Evolutionary conservation across 2,797 vertebrate genomes (phyloP).

Genomic region (Meda fulgida): DNA sequence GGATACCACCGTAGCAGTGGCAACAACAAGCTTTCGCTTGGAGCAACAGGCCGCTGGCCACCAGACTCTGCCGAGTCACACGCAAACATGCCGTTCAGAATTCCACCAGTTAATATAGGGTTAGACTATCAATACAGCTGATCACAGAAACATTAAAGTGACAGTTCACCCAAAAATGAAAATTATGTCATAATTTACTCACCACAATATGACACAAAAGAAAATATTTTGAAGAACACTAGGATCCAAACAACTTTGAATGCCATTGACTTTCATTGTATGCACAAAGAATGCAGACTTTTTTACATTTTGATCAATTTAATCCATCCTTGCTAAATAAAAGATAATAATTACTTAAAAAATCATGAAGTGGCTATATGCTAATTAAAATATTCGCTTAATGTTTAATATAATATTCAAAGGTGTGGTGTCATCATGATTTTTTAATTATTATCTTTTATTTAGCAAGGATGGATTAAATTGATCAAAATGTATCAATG

Average conservation of each 20-base stretch:
- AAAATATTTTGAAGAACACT: neutral
- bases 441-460: neutral
- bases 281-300: neutral
- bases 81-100: neutral
- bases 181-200: neutral
- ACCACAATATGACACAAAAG: neutral
- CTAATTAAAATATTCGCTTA: neutral
- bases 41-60: neutral
- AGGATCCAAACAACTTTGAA: neutral
- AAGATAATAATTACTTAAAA: too few relatives aligned
- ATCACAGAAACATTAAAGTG: slow-evolving; percentile 1
- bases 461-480: neutral
- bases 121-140: neutral
- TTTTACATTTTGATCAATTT: too few relatives aligned
- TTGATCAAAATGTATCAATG: neutral
- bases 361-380: neutral
- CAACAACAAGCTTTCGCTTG: slow-evolving; percentile 53
- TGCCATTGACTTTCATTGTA: neutral
- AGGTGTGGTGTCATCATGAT: neutral
- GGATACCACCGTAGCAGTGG: slow-evolving; percentile 61
- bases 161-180: neutral
- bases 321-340: too few relatives aligned
- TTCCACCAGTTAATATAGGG: neutral
- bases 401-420: neutral
- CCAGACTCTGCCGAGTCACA: neutral